phyloP scores from a whole-genome alignment of 2,888 invertebrate genomes.

The Cryptus armator region DNA sequence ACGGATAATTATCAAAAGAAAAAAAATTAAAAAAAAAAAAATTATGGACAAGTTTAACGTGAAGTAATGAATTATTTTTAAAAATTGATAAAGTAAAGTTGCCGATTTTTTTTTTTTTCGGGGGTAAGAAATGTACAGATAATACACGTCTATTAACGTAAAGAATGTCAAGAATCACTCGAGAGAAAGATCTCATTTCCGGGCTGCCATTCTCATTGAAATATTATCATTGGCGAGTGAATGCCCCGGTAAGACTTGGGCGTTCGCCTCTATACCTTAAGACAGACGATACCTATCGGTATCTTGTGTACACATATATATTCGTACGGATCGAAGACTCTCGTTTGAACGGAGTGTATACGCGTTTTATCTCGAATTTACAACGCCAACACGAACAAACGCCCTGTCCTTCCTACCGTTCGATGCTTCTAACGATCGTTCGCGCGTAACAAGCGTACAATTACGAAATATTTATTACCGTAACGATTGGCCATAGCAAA shows the following conservation, averaged over 20 bases:
- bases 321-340: slow-evolving; percentile 23
- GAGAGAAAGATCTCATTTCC: slow-evolving; percentile 46
- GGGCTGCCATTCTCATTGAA: slow-evolving; percentile 50
- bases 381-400: slow-evolving; percentile 7
- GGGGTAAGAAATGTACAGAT: slow-evolving; percentile 3
- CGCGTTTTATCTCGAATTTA: slow-evolving; percentile 36
- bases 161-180: slow-evolving; percentile 6
- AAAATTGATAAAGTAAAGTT: too few relatives aligned
- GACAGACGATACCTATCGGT: slow-evolving; percentile 33
- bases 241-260: slow-evolving; percentile 10
- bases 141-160: neutral
- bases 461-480: slow-evolving; percentile 59
- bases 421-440: slow-evolving; percentile 4
- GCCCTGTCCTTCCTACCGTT: neutral
- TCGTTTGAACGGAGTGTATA: slow-evolving; percentile 5
- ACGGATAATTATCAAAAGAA: neutral
- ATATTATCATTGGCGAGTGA: slow-evolving; percentile 56
- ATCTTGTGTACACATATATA: neutral
- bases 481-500: slow-evolving; percentile 60
- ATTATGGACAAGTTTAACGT: neutral
- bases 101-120: neutral
- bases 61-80: neutral
- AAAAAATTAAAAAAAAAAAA: neutral
- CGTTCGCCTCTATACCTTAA: slow-evolving; percentile 24
- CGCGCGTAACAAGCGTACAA: slow-evolving; percentile 28